Evolutionary conservation across 2,797 vertebrate species (phyloP), one percentile per base, ranked within the genome.

Genomic region (Hemitrygon akajei): DNA sequence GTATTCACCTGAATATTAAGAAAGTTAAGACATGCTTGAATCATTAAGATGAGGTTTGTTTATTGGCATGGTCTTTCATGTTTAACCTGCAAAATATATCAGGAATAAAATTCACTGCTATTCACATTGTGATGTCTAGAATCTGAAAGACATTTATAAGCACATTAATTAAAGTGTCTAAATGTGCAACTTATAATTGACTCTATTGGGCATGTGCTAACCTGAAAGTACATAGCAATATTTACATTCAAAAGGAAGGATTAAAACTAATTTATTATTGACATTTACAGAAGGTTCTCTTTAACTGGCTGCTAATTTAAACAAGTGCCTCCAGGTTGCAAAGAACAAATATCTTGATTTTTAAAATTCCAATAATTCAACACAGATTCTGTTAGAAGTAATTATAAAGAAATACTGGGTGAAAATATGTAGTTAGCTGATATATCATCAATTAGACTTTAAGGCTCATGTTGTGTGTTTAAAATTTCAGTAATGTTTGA

Each of bases 241-340:
- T 89, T 69, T 37, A 63, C 63, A 12, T 69, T 89, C 60, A 66
- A 20, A 37, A 16, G 16, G n/a, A 34, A n/a, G 86, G n/a, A 76
- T 76, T 56, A 93, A 92, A 73, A 56, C 22, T 40, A 93, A 47
- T 12, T 27, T 73, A 18, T 7, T 47, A 56, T 56, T 14, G 40
- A 92, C 66, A 47, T 75, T 40, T 93, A 30, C 27, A 76, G 37
- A 93, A 93, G 76, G 25, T 60, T 66, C 18, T 69, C 86, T 89
- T 86, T 66, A 89, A 89, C 58, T 69, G 86, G 16, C 30, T 73
- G 27, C 69, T 75, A 75, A 93, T 93, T 93, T 93, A 27, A 20
- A 7, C 56, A 56, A 40, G 66, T 30, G 37, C 71, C 91, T 76
- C 25, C 56, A 93, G 91, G 14, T 40, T 93, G 56, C 75, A 93